Evolutionary conservation across 2,888 invertebrate genomes (phyloP).

Genomic region (Carcina quercana): DNA sequence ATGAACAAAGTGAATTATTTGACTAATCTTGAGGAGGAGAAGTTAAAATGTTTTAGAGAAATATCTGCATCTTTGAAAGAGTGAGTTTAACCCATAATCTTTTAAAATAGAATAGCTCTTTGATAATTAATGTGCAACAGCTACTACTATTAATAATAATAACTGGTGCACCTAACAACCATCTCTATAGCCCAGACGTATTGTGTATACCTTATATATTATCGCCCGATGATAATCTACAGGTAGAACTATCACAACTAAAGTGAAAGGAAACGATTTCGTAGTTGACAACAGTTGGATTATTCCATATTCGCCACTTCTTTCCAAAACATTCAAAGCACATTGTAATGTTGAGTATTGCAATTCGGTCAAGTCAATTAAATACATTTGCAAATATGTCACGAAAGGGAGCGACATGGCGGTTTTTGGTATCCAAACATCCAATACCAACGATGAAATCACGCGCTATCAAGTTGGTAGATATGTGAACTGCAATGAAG

Average conservation of each 20-base stretch:
- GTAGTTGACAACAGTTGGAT: slow-evolving; percentile 22
- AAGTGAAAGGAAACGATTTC: too few species aligned
- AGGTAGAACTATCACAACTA: too few species aligned
- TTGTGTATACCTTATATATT: too few species aligned
- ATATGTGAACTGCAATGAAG: slow-evolving; percentile 28
- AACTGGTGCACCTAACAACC: too few species aligned
- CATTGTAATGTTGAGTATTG: slow-evolving; percentile 12
- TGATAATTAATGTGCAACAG: too few species aligned
- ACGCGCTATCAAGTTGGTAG: slow-evolving; percentile 16
- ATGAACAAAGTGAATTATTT: slow-evolving; percentile 39
- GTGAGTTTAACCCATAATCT: slow-evolving; percentile 20
- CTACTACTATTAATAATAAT: too few species aligned
- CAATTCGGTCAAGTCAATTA: slow-evolving; percentile 13
- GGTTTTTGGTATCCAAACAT: slow-evolving; percentile 8
- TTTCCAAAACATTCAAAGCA: slow-evolving; percentile 12
- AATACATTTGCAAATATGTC: slow-evolving; percentile 17
- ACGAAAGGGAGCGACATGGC: slow-evolving; percentile 17
- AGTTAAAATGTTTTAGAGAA: slow-evolving; percentile 35
- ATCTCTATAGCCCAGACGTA: too few species aligned
- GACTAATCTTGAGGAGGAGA: slow-evolving; percentile 36
- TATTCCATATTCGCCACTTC: slow-evolving; percentile 12
- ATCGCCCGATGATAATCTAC: too few species aligned
- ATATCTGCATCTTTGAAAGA: slow-evolving; percentile 33
- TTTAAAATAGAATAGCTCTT: too few species aligned
- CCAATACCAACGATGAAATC: slow-evolving; percentile 15